Base-by-base conservation (phyloP, 2,797 vertebrate species). In the Gypaetus barbatus region DNA sequence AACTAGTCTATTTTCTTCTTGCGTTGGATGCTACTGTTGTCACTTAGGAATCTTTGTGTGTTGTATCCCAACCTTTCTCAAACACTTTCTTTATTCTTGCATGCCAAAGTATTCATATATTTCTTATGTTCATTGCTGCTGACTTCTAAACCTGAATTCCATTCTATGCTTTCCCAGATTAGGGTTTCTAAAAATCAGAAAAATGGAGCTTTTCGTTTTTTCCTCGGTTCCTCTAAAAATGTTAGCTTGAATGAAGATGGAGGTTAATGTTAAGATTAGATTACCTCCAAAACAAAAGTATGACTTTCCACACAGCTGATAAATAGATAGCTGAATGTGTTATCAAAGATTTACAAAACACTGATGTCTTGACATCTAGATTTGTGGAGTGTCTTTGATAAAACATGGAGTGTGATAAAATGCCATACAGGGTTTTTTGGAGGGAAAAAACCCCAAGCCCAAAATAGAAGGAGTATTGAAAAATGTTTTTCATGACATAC, bases 361-460 rank as follows among this genome's bases (percentile, higher is more conserved):
- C 7, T 52, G 25, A 18, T 91, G 60, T 48, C 61, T 90, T 93
- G 86, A 73, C 61, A 71, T 78, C 78, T 92, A 81, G 31, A 65
- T 93, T 89, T 92, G 10, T 89, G 83, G 30, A 85, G 10, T 70
- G 16, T 37, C 68, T 89, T 66, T 35, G 57, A 54, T 63, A 78
- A 82, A 92, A 65, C 7, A 24, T 7, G 23, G 28, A 41, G 8
- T 77, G 16, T 60, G 39, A 89, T 35, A 77, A 95, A 75, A 77
- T 66, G 21, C 13, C 11, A 4, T 65, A 56, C 33, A 79, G 6
- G 11, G 4, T 1, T 44, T 63, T 82, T 35, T 23, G 7, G 3
- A 22, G 6, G 13, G 2, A 7, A 30, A 52, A 19, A 6, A 0
- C 1, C 13, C 13, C 11, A 79, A 44, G 11, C 18, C 7, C 35